These are phyloP conservation scores for Notodonta dromedarius DNA, from an alignment of 2,888 invertebrate species.

Conservation along the genomic window DNA sequence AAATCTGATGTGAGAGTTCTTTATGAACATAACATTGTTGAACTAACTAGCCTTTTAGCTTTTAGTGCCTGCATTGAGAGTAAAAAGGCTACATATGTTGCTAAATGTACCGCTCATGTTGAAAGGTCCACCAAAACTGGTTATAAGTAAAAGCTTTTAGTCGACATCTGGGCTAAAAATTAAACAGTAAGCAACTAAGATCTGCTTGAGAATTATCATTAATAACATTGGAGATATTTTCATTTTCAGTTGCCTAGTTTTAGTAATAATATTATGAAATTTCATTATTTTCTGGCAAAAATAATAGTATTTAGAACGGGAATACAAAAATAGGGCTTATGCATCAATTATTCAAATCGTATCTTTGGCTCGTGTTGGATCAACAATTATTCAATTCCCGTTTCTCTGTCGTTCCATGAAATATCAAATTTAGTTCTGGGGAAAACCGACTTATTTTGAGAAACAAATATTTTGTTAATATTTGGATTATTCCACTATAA, in stretches of 20 bases:
- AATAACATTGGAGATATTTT: too few relatives aligned
- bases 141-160: not conserved
- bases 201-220: too few relatives aligned
- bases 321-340: too few relatives aligned
- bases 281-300: too few relatives aligned
- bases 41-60: not conserved
- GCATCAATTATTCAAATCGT: not conserved
- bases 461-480: too few relatives aligned
- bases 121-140: not conserved
- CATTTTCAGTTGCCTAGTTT: too few relatives aligned
- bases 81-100: not conserved
- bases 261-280: too few relatives aligned
- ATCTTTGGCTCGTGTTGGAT: not conserved
- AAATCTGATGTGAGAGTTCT: too few relatives aligned
- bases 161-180: not conserved
- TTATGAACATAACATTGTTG: not conserved
- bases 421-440: not conserved
- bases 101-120: not conserved
- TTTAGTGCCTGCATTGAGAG: slow-evolving; percentile 1
- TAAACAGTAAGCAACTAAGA: not conserved
- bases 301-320: too few relatives aligned
- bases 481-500: too few relatives aligned
- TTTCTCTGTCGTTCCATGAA: not conserved
- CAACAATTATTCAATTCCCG: not conserved
- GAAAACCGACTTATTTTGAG: too few relatives aligned